Base-by-base conservation (phyloP, 2,888 invertebrate species). In the Crioceris asparagi region DNA sequence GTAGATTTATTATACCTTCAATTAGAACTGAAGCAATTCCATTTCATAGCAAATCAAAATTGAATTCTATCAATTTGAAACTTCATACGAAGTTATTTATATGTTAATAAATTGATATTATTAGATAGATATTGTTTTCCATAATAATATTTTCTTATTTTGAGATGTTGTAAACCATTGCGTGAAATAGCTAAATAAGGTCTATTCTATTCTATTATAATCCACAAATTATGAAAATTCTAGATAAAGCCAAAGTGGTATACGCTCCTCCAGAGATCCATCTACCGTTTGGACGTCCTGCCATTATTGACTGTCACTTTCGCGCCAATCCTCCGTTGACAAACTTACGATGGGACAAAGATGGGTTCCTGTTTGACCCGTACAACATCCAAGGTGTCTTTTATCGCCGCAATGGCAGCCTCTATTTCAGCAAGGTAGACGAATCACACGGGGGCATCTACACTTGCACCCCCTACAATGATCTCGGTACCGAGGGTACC, bases 281-380 rank as follows among this genome's bases (percentile, higher is more conserved):
- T 59, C 72, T 94, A 51, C 85, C 92, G 0, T 79, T 75, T 53
- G 91, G 91, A 14, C 76, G 81, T 53, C 77, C 83, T 3, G 86
- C 83, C 6, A 73, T 86, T 39, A 71, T 94, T 39, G 87, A 90
- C 65, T 94, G 94, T 61, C 87, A 90, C 62, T 88, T 88, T 59
- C 77, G 87, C 53, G 84, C 92, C 4, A 93, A 92, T 68, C 94
- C 93, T 11, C 86, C 91, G 6, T 69, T 92, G 48, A 84, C 84
- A 35, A 85, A 84, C 59, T 70, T 92, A 39, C 77, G 86, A 46
- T 94, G 94, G 93, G 88, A 88, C 61, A 92, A 92, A 62, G 90
- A 93, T 60, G 88, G 87, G 12, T 82, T 88, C 52, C 74, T 87
- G 1, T 91, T 85, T 62, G 88, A 91, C 60, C 87, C 90, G 1